These are phyloP conservation scores for Galerucella nymphaeae DNA, from an alignment of 2,888 invertebrate species.

Conservation along the genomic window DNA sequence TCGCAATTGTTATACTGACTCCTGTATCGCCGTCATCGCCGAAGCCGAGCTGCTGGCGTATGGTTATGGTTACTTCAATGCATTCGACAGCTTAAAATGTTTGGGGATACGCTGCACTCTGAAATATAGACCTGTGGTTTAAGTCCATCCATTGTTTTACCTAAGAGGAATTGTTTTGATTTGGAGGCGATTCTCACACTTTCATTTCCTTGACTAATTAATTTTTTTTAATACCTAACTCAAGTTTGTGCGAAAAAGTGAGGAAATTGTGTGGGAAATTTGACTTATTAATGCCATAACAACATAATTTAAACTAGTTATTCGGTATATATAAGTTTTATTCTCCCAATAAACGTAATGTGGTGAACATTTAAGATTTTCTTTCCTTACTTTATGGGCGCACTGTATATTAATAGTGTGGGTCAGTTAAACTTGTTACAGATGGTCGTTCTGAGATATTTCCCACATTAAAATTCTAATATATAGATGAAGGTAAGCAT, in stretches of 20 bases:
- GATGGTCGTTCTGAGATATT: too few relatives aligned
- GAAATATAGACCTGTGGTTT: background rate
- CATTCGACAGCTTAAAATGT: background rate
- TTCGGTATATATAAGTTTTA: too few relatives aligned
- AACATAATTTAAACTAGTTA: too few relatives aligned
- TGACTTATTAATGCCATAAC: background rate
- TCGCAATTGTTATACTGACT: too few relatives aligned
- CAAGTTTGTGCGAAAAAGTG: background rate
- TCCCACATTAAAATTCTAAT: too few relatives aligned
- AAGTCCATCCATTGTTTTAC: background rate
- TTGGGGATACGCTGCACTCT: background rate
- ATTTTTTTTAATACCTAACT: background rate
- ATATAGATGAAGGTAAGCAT: too few relatives aligned
- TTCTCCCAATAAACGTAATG: too few relatives aligned
- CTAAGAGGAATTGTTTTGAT: background rate
- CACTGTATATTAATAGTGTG: too few relatives aligned
- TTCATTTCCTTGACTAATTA: constrained; percentile 14
- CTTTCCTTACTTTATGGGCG: too few relatives aligned
- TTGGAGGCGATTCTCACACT: constrained; percentile 23
- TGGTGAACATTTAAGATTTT: too few relatives aligned
- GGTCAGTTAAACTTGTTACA: too few relatives aligned
- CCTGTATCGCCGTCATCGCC: background rate
- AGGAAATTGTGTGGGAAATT: background rate
- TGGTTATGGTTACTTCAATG: background rate
- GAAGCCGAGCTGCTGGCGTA: background rate